Percentiles rank a stretch among this genome's conserved stretches.
phyloP scores from a whole-genome alignment of 1,140 invertebrate genomes.

The Drosophila carrolli region DNA sequence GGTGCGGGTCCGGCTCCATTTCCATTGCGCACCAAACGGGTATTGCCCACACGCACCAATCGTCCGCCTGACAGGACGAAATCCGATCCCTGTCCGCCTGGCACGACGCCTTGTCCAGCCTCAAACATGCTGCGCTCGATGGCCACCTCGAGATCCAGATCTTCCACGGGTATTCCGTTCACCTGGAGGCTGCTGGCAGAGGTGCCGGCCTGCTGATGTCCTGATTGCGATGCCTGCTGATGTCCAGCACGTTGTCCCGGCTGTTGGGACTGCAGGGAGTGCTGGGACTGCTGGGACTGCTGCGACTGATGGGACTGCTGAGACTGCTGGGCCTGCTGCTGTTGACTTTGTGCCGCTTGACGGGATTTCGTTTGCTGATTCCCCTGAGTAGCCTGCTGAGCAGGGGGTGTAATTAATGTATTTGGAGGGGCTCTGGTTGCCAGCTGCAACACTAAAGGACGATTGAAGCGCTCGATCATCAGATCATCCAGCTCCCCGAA shows the following conservation, averaged over 20 bases:
- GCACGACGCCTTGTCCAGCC: not conserved
- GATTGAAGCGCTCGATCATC: not conserved
- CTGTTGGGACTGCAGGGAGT: no score
- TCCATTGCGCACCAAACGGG: not conserved
- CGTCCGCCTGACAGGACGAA: not conserved
- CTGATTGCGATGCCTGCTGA: not conserved
- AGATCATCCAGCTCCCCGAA: slow-evolving; percentile 10
- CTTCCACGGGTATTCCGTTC: not conserved
- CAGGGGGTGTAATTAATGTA: not conserved
- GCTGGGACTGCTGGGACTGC: no score
- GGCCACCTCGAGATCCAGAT: slow-evolving; percentile 33
- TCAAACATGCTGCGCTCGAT: slow-evolving; percentile 46
- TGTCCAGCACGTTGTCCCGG: not conserved
- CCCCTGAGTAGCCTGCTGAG: not conserved
- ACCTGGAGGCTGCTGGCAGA: not conserved
- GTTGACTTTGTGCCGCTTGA: not conserved
- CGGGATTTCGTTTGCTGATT: not conserved
- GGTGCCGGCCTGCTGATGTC: not conserved
- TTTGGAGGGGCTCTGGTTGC: not conserved
- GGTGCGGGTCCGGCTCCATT: no score
- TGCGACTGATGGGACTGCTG: not conserved
- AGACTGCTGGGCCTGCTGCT: not conserved
- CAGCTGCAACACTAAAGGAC: not conserved
- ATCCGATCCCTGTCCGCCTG: not conserved
- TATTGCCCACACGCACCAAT: not conserved